Percentiles rank a stretch among this genome's conserved stretches.
Conservation (phyloP, 2,797 vertebrate species). For the Cryptoprocta ferox region DNA sequence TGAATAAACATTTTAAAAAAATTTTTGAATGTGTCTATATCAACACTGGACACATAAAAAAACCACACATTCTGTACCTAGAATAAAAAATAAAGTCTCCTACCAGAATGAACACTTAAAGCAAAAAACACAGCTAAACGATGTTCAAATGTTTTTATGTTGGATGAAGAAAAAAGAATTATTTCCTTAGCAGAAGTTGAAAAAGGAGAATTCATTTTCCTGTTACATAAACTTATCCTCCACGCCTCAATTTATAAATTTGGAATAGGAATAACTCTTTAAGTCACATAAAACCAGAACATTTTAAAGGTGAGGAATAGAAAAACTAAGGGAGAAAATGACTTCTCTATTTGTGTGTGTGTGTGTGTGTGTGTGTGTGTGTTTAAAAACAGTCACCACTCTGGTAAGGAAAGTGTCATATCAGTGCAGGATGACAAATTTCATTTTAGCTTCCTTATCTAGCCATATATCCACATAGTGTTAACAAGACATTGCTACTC, state of each 20-base stretch:
- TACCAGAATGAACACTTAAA: background rate
- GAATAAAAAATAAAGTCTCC: slow-evolving; percentile 32
- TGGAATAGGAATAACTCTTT: slow-evolving; percentile 51
- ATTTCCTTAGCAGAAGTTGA: slow-evolving; percentile 31
- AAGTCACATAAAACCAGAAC: slow-evolving; percentile 58
- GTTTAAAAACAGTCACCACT: slow-evolving; percentile 73
- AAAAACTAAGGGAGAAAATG: slow-evolving; percentile 66
- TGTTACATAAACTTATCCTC: slow-evolving; percentile 33
- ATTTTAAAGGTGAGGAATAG: slow-evolving; percentile 58
- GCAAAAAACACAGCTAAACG: background rate
- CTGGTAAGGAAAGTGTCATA: slow-evolving; percentile 63
- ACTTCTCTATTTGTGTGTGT: background rate
- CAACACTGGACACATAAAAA: background rate
- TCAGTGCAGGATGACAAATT: slow-evolving; percentile 59
- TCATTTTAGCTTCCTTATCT: slow-evolving; percentile 66
- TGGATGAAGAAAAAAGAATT: background rate
- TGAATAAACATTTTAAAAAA: no score
- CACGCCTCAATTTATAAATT: slow-evolving; percentile 50
- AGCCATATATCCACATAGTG: slow-evolving; percentile 44
- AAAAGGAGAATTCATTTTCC: slow-evolving; percentile 48
- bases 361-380: slow-evolving; percentile 33
- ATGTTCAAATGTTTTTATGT: slow-evolving; percentile 52
- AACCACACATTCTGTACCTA: background rate
- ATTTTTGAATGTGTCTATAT: slow-evolving; percentile 10
- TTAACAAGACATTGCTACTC: slow-evolving; percentile 53